A percentile compares a stretch with the other conserved stretches of the same genome.
Conservation (phyloP, 2,113 vertebrate genomes). For the Rhinichthys klamathensis region DNA sequence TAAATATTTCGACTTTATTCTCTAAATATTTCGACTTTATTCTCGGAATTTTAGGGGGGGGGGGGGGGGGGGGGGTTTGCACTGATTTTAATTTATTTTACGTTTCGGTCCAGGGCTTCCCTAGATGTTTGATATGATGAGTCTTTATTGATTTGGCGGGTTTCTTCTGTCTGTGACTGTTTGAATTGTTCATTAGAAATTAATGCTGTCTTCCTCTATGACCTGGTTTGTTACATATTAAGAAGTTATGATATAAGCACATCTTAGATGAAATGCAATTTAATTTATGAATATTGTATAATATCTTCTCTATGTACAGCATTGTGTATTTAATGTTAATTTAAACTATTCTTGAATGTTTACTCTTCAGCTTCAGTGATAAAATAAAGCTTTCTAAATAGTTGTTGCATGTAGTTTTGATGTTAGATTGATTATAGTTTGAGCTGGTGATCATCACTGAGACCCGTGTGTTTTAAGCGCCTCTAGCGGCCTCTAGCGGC, state of each 20-base stretch:
- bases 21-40: no score
- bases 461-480: no score
- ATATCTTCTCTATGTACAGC: not conserved
- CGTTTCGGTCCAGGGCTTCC: no score
- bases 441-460: not conserved
- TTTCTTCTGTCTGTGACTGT: no score
- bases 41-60: no score
- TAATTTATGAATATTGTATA: not conserved
- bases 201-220: not conserved
- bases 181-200: not conserved
- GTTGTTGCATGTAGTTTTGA: not conserved
- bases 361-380: not conserved
- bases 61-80: no score
- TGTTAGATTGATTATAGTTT: not conserved
- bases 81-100: no score
- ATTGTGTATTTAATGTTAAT: not conserved
- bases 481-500: no score
- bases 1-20: no score
- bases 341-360: not conserved
- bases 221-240: not conserved
- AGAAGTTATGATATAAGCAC: not conserved
- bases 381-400: not conserved
- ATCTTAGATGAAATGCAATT: not conserved
- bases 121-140: not conserved
- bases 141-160: no score